Base-by-base conservation (phyloP, 2,888 invertebrate species). In the Entomobrya proxima region DNA sequence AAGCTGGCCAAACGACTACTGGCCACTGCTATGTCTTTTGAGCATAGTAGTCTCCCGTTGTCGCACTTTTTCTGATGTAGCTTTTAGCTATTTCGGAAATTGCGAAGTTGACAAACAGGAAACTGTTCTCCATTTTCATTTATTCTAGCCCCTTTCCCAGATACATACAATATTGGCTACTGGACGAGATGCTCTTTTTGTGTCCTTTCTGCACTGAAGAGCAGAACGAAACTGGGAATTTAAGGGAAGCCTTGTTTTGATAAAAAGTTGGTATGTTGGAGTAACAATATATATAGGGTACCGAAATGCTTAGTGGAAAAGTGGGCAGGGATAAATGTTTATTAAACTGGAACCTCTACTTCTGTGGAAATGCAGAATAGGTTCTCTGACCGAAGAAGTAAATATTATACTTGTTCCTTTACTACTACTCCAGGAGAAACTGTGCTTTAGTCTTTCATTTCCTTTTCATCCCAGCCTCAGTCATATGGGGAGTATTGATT, bases 401-500 rank as follows among this genome's bases (percentile, higher is more conserved):
- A 61, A 78, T 52, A 75, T 52, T 75, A 30, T 78, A 47, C 32
- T 27, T 78, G 44, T 47, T n/a, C 32, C 7, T 30, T 69, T 44
- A 37, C 4, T 35, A 18, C 9, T 21, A 21, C 27, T 55, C 11
- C 1, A 55, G 2, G 24, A 4, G 27, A 27, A n/a, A 27, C 30
- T 64, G 64, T 6, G 5, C 37, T 35, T 13, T n/a, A 35, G 76
- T 18, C 61, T 61, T 58, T 32, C 27, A 13, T 61, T 64, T 47
- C 64, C 21, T 11, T 75, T 75, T 75, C 75, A 32, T 58, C 37
- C 15, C 74, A 69, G 64, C 83, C 82, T 64, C 77, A 77, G 83
- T 77, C 83, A 76, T 77, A 77, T 83, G 83, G 77, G 69, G 7
- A 24, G 27, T 83, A 83, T 83, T 69, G 83, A 83, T 83, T 83